phyloP scores from a whole-genome alignment of 2,113 vertebrate species.

The Poeciliopsis turrubarensis region DNA sequence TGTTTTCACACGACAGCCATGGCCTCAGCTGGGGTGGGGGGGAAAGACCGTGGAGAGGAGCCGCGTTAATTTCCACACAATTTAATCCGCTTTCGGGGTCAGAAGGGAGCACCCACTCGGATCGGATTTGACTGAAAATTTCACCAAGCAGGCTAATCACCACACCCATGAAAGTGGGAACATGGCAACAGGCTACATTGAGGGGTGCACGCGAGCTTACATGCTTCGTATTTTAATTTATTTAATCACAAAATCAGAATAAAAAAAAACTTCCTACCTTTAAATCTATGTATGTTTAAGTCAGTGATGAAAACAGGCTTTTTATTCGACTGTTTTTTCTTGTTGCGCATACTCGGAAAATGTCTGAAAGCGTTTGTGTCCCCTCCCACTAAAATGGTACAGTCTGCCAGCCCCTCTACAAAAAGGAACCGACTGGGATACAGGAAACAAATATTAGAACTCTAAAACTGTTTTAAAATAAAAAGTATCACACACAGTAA shows the following conservation, averaged over 20 bases:
- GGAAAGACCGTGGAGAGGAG: constrained; percentile 34
- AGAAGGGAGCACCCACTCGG: constrained; percentile 30
- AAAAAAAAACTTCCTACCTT: accelerated
- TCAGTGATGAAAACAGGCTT: accelerated
- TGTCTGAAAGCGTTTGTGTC: background rate
- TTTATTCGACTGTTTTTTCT: accelerated
- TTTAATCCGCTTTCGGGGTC: constrained; percentile 57
- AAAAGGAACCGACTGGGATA: constrained; percentile 76
- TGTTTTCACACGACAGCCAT: constrained; percentile 74
- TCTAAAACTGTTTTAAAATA: constrained; percentile 7
- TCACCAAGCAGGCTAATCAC: constrained; percentile 79
- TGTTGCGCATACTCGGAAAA: background rate
- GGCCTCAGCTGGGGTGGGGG: constrained; percentile 20
- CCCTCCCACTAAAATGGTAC: constrained; percentile 71
- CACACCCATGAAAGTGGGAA: constrained; percentile 86
- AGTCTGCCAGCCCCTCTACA: constrained; percentile 70
- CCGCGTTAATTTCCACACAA: constrained; percentile 41
- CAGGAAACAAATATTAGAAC: constrained; percentile 72
- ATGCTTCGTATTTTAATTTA: background rate
- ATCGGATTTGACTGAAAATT: constrained; percentile 70
- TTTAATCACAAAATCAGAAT: background rate
- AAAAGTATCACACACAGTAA: background rate
- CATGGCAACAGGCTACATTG: constrained; percentile 78
- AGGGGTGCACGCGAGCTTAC: constrained; percentile 47
- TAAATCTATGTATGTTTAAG: accelerated